Percentiles rank a stretch among this genome's conserved stretches.
Conservation (phyloP, 2,113 vertebrate species). For the Phodopus roborovskii region DNA sequence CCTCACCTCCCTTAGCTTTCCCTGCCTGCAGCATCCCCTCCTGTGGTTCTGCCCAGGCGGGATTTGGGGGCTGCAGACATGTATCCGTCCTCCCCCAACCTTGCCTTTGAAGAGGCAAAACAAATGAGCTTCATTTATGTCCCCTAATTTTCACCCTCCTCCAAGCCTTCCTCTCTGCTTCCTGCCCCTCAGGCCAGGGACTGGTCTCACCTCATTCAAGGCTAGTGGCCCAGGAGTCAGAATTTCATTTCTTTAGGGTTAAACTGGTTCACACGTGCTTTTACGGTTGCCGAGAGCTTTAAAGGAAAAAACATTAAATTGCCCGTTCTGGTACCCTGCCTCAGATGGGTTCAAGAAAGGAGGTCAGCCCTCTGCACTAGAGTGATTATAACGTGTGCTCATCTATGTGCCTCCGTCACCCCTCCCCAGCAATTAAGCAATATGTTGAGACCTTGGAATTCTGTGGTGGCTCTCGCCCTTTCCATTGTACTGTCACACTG, state of each 20-base stretch:
- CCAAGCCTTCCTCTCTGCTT: background rate
- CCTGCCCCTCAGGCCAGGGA: background rate
- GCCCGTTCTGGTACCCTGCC: background rate
- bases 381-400: background rate
- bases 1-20: background rate
- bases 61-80: background rate
- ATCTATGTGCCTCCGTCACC: background rate
- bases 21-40: background rate
- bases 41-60: background rate
- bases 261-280: slow-evolving; percentile 2
- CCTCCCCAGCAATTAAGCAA: background rate
- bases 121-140: slow-evolving; percentile 26
- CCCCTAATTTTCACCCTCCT: slow-evolving; percentile 48
- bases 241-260: slow-evolving; percentile 12
- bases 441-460: background rate
- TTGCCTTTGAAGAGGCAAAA: slow-evolving; percentile 53
- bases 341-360: background rate
- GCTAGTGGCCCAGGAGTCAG: slow-evolving; percentile 30
- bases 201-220: slow-evolving; percentile 49
- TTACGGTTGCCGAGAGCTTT: slow-evolving; percentile 9
- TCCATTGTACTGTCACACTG: slow-evolving; percentile 4
- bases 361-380: background rate
- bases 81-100: background rate
- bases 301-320: slow-evolving; percentile 38
- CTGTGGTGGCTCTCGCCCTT: slow-evolving; percentile 3